Percentiles rank a stretch among this genome's conserved stretches.
phyloP scores from a whole-genome alignment of 2,113 vertebrate species.

The Brachypodius melanocephalos region DNA sequence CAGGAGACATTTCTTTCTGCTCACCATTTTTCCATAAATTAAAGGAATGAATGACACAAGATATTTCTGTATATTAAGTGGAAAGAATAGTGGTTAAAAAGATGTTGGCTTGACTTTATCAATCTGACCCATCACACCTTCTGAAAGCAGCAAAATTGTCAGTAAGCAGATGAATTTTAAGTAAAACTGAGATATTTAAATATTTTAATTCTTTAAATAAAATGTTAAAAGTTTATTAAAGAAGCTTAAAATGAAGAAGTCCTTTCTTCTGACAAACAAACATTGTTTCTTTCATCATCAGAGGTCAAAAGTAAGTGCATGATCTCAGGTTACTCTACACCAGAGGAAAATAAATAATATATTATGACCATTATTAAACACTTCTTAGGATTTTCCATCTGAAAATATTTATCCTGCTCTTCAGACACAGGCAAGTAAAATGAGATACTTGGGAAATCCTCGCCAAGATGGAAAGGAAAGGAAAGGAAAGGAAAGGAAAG shows the following conservation, averaged over 20 bases:
- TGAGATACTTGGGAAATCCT: background rate
- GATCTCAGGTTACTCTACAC: background rate
- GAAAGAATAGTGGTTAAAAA: background rate
- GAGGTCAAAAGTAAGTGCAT: background rate
- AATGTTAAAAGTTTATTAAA: background rate
- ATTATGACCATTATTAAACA: background rate
- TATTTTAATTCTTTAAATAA: background rate
- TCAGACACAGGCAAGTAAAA: background rate
- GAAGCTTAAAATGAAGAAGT: background rate
- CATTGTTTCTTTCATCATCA: background rate
- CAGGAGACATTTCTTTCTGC: background rate
- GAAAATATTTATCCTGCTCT: background rate
- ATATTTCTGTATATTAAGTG: background rate
- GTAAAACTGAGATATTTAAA: background rate
- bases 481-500: too few species aligned
- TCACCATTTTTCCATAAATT: background rate
- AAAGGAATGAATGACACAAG: background rate
- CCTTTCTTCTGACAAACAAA: background rate
- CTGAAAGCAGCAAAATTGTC: background rate
- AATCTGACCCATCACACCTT: background rate
- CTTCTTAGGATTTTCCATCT: background rate
- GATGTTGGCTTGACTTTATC: background rate
- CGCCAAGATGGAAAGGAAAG: too few species aligned
- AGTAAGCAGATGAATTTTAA: background rate
- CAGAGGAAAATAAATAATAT: background rate